Conservation (phyloP, 2,113 vertebrate species). For the Dendropsophus ebraccatus region DNA sequence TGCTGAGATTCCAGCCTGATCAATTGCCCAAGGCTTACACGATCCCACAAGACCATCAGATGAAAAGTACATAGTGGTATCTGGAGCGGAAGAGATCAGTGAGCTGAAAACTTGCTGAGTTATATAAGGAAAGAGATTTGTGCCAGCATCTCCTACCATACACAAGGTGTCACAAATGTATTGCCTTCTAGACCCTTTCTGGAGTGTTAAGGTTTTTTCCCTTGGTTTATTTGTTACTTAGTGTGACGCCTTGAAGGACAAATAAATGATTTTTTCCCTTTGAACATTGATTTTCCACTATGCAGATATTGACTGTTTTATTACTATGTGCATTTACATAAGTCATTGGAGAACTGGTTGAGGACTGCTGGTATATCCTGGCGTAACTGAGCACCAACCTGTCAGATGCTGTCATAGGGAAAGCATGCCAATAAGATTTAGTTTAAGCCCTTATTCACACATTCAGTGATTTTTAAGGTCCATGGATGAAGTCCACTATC, state of each 20-base stretch:
- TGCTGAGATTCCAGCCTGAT: not conserved
- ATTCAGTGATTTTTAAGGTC: no score
- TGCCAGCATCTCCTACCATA: not conserved
- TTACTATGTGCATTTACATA: not conserved
- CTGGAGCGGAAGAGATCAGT: slow-evolving; percentile 40
- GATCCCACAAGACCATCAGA: slow-evolving; percentile 37
- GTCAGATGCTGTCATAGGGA: not conserved
- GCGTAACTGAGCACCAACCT: not conserved
- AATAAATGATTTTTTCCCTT: not conserved
- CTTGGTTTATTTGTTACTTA: not conserved
- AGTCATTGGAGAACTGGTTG: not conserved
- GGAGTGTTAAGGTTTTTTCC: not conserved
- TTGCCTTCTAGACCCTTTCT: not conserved
- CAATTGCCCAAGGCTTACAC: not conserved
- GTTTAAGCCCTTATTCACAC: no score
- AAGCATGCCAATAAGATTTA: not conserved
- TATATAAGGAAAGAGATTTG: slow-evolving; percentile 14
- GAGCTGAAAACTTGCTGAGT: not conserved
- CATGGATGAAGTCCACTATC: no score
- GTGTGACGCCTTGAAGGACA: not conserved
- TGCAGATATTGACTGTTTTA: not conserved
- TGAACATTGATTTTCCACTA: not conserved
- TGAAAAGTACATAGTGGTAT: slow-evolving; percentile 16
- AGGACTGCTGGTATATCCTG: not conserved
- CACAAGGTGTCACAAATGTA: not conserved